These are phyloP conservation scores for Tridacna crocea DNA, from an alignment of 2,888 invertebrate species.

Conservation along the genomic window DNA sequence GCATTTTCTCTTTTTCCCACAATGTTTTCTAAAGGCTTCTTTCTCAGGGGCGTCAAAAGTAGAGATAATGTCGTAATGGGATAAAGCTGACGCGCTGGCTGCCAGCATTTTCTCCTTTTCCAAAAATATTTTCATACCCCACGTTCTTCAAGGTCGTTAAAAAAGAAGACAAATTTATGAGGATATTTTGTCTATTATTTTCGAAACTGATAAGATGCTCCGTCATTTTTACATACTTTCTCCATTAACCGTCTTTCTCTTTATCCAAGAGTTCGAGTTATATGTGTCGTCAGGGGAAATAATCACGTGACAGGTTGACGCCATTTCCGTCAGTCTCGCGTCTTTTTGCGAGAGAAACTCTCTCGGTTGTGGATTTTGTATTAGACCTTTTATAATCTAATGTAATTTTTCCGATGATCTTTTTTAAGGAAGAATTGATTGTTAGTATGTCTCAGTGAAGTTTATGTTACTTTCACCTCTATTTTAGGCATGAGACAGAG, in stretches of 20 bases:
- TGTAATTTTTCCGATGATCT: too few relatives aligned
- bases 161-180: background rate
- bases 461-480: too few relatives aligned
- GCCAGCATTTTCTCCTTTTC: background rate
- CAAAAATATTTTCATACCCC: background rate
- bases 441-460: too few relatives aligned
- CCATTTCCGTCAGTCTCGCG: background rate
- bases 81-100: background rate
- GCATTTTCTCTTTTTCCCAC: too few relatives aligned
- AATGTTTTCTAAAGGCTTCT: too few relatives aligned
- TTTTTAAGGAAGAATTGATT: too few relatives aligned
- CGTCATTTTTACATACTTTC: slow-evolving; percentile 18
- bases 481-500: too few relatives aligned
- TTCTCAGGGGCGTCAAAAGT: too few relatives aligned
- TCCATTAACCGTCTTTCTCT: slow-evolving; percentile 1
- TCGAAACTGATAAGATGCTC: slow-evolving; percentile 5
- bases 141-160: background rate
- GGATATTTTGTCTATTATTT: slow-evolving; percentile 4
- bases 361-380: too few relatives aligned
- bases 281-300: slow-evolving; percentile 11
- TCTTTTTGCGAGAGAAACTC: too few relatives aligned
- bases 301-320: slow-evolving; percentile 11
- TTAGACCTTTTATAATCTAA: too few relatives aligned
- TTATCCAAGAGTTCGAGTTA: background rate
- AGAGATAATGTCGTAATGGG: background rate